A percentile compares a stretch with the other conserved stretches of the same genome.
Conservation (phyloP, 2,113 vertebrate species). For the Chinchilla lanigera region DNA sequence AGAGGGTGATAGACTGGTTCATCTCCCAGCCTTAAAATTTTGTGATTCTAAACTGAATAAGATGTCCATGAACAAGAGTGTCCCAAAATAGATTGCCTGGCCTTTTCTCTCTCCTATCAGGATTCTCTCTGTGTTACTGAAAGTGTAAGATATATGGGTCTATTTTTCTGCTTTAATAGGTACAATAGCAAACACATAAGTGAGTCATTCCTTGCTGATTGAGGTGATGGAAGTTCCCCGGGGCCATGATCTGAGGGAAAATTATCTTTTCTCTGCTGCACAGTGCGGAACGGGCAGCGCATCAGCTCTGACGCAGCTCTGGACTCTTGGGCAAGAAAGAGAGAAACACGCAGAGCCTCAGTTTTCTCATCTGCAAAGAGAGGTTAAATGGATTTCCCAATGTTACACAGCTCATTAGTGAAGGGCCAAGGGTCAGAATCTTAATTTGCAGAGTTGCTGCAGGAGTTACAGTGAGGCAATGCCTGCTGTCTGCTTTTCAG, state of each 20-base stretch:
- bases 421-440: constrained; percentile 28
- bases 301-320: constrained; percentile 40
- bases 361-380: constrained; percentile 68
- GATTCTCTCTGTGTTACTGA: constrained; percentile 43
- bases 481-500: not conserved
- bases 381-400: constrained; percentile 61
- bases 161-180: constrained; percentile 76
- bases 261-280: not conserved
- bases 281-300: not conserved
- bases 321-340: not conserved
- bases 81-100: not conserved
- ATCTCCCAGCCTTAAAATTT: not conserved
- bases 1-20: not conserved
- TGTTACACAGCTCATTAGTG: constrained; percentile 55
- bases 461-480: constrained; percentile 11
- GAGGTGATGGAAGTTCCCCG: constrained; percentile 63
- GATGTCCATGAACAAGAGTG: not conserved
- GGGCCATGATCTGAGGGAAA: constrained; percentile 62
- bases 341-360: not conserved
- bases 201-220: constrained; percentile 71
- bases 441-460: not conserved
- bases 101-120: constrained; percentile 52
- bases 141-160: constrained; percentile 72
- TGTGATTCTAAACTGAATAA: not conserved
- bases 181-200: constrained; percentile 68